Conservation (phyloP, 2,797 vertebrate species). For the Myotis myotis region DNA sequence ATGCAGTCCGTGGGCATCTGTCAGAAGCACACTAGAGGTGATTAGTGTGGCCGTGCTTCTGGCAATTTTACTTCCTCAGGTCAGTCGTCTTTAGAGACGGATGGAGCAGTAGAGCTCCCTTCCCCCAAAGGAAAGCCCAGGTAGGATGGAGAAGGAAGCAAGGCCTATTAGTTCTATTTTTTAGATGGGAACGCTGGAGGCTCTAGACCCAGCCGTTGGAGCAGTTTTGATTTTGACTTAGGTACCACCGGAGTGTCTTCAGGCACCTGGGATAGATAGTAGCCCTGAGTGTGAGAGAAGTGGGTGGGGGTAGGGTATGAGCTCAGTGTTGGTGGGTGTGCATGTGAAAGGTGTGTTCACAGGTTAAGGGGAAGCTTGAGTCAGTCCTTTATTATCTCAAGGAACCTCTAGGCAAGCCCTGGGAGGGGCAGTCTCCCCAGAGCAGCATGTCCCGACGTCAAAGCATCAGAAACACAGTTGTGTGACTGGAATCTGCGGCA, state of each 20-base stretch:
- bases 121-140: not conserved
- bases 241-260: not conserved
- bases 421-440: not conserved
- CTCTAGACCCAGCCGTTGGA: not conserved
- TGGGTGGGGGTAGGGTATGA: not conserved
- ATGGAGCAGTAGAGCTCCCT: not conserved
- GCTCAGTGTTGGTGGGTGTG: not conserved
- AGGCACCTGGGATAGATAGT: not conserved
- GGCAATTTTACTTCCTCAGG: not conserved
- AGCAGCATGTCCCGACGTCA: not conserved
- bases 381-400: not conserved
- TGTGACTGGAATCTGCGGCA: not conserved
- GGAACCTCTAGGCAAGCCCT: not conserved
- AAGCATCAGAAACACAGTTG: not conserved
- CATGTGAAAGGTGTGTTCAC: not conserved
- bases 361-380: not conserved
- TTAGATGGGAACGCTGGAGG: not conserved
- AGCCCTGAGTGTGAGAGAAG: not conserved
- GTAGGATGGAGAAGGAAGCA: not conserved
- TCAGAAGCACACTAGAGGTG: not conserved
- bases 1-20: fast-evolving
- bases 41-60: not conserved
- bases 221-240: not conserved
- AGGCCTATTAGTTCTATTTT: not conserved
- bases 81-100: not conserved